These are phyloP conservation scores for Hassar affinis DNA, from an alignment of 2,113 vertebrate species.

Conservation along the genomic window DNA sequence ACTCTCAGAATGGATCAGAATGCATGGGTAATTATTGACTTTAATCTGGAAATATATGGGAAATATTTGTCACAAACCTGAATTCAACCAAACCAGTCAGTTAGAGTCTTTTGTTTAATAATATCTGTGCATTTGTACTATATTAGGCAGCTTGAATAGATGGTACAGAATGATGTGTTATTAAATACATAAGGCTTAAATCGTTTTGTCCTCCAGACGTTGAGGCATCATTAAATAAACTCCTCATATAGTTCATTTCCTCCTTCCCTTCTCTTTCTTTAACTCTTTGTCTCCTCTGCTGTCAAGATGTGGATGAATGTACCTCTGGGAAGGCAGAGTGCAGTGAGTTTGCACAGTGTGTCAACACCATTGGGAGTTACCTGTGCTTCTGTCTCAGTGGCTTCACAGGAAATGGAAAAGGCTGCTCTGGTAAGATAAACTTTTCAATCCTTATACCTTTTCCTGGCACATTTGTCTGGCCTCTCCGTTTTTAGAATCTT, in stretches of 20 bases:
- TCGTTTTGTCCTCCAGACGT: not conserved
- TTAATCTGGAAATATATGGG: not conserved
- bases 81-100: not conserved
- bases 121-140: not conserved
- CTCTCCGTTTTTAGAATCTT: slow-evolving; percentile 51
- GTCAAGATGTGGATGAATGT: slow-evolving; percentile 77
- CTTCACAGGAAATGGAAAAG: slow-evolving; percentile 75
- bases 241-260: not conserved
- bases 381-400: slow-evolving; percentile 73
- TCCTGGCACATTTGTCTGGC: slow-evolving; percentile 40
- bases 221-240: not conserved
- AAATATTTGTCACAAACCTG: not conserved
- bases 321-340: slow-evolving; percentile 63
- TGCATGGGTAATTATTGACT: slow-evolving; percentile 65
- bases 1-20: slow-evolving; percentile 57
- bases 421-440: slow-evolving; percentile 72
- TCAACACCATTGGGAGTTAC: slow-evolving; percentile 72
- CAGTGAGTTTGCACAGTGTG: slow-evolving; percentile 71
- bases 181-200: slow-evolving; percentile 39
- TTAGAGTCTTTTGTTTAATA: not conserved
- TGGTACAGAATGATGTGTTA: not conserved
- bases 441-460: not conserved
- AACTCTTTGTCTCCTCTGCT: not conserved
- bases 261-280: not conserved
- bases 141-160: not conserved